These are phyloP conservation scores for Monochamus saltuarius DNA, from an alignment of 1,140 invertebrate species.

Conservation along the genomic window DNA sequence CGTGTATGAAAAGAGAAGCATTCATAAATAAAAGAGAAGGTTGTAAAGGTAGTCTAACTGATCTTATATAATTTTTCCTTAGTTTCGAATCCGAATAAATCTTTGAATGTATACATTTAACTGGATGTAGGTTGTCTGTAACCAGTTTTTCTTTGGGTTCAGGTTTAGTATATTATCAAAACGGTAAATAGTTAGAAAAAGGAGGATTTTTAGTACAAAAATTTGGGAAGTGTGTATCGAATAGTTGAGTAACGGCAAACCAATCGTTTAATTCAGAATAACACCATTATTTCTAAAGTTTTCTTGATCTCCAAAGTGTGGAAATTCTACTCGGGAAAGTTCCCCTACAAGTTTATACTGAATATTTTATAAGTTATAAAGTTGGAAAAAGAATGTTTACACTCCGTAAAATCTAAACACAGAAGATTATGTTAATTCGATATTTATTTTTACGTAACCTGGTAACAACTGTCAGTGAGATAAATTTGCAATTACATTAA, in stretches of 20 bases:
- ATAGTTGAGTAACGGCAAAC: slow-evolving; percentile 19
- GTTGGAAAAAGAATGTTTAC: slow-evolving; percentile 23
- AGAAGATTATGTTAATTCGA: slow-evolving; percentile 22
- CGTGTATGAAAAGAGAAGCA: no score
- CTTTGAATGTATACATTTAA: no score
- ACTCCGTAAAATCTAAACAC: slow-evolving; percentile 18
- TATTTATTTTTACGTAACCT: slow-evolving; percentile 15
- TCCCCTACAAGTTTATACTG: slow-evolving; percentile 31
- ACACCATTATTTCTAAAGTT: slow-evolving; percentile 35
- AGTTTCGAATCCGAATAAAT: no score
- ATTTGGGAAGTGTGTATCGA: no score
- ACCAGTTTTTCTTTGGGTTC: no score
- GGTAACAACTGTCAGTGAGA: not conserved
- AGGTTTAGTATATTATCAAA: no score
- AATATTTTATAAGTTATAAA: slow-evolving; percentile 37
- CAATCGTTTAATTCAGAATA: slow-evolving; percentile 33
- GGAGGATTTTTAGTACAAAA: not conserved
- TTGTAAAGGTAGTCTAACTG: no score
- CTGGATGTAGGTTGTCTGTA: no score
- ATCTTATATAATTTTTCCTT: no score
- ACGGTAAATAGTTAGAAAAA: no score
- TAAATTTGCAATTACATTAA: slow-evolving; percentile 9
- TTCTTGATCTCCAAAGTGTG: slow-evolving; percentile 30
- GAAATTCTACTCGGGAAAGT: slow-evolving; percentile 24
- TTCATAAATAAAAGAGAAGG: no score